Evolutionary conservation across 2,797 vertebrate species (phyloP).

Genomic region (Catamblyrhynchus diadema): DNA sequence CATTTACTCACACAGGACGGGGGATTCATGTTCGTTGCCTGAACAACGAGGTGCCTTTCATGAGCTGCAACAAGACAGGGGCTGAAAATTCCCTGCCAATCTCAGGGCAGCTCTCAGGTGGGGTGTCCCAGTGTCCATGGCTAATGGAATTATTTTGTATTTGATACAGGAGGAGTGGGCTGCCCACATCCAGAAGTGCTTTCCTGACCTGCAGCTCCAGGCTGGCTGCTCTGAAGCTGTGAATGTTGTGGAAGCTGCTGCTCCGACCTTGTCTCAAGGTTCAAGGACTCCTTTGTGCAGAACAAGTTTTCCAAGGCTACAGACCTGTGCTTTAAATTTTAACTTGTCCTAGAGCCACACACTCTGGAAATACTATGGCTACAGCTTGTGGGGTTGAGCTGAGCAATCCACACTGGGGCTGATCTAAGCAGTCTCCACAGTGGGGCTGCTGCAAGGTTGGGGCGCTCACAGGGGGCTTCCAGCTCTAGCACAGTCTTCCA

Average conservation of each 20-base stretch:
- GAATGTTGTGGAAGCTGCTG: background rate
- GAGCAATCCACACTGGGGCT: background rate
- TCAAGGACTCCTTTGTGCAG: background rate
- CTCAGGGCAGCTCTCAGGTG: background rate
- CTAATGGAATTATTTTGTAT: background rate
- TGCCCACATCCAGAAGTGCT: background rate
- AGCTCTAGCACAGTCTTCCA: background rate
- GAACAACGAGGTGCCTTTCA: background rate
- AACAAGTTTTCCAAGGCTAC: background rate
- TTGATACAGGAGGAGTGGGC: background rate
- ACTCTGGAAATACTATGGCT: background rate
- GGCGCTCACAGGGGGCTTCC: background rate
- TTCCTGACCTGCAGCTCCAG: background rate
- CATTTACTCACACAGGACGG: conserved; percentile 20
- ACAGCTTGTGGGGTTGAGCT: background rate
- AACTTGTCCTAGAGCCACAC: background rate
- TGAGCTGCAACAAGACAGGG: background rate
- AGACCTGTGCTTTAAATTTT: background rate
- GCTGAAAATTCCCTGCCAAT: background rate
- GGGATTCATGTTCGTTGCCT: conserved; percentile 13
- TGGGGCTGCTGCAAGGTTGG: background rate
- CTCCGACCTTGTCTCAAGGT: background rate
- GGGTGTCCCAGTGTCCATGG: background rate
- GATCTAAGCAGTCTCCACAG: background rate
- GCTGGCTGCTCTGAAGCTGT: background rate